phyloP scores from a whole-genome alignment of 2,888 invertebrate species.

The Drosophila mayaguana region DNA sequence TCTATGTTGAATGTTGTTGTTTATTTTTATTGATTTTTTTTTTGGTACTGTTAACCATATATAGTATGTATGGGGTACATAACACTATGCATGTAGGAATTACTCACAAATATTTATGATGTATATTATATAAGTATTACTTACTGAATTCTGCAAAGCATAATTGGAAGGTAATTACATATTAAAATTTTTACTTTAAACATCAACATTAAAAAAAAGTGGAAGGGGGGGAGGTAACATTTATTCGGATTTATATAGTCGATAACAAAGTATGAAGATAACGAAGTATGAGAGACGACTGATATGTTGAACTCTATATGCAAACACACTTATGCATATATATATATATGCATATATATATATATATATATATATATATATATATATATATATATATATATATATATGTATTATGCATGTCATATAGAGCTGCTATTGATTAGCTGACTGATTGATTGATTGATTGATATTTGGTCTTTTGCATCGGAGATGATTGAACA shows the following conservation, averaged over 20 bases:
- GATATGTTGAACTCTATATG: constrained; percentile 30
- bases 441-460: constrained; percentile 50
- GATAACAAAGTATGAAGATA: constrained; percentile 54
- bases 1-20: constrained; percentile 39
- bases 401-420: constrained; percentile 3
- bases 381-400: constrained; percentile 5
- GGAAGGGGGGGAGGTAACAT: constrained; percentile 48
- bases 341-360: constrained; percentile 5
- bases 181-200: constrained; percentile 75
- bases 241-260: constrained; percentile 64
- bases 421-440: constrained; percentile 31
- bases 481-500: constrained; percentile 43
- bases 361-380: not conserved
- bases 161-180: constrained; percentile 81
- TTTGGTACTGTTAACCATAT: constrained; percentile 53
- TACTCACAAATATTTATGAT: constrained; percentile 80
- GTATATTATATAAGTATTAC: constrained; percentile 79
- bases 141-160: constrained; percentile 84
- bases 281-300: constrained; percentile 55
- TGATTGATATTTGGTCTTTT: constrained; percentile 37
- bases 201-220: constrained; percentile 65
- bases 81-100: constrained; percentile 70
- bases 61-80: constrained; percentile 62
- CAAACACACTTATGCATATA: not conserved
- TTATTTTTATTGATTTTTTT: constrained; percentile 31